phyloP scores from a whole-genome alignment of 2,113 vertebrate genomes.

The Protomyctophum bolini region DNA sequence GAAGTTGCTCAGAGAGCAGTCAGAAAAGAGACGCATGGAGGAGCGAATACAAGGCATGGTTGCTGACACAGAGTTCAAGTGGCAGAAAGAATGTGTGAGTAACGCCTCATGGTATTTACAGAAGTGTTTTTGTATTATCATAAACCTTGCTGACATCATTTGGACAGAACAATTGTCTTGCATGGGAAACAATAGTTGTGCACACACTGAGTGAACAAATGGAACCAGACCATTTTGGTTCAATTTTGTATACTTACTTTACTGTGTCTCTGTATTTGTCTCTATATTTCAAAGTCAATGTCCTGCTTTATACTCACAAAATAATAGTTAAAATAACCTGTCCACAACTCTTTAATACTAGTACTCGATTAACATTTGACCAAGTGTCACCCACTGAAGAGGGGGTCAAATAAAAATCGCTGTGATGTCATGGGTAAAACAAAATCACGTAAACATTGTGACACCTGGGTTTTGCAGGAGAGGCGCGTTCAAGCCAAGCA shows the following conservation, averaged over 20 bases:
- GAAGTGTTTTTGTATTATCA: background rate
- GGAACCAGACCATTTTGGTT: no score
- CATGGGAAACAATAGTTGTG: no score
- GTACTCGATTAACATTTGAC: background rate
- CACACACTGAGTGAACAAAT: no score
- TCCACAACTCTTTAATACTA: background rate
- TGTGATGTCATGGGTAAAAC: background rate
- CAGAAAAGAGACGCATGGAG: conserved; percentile 89
- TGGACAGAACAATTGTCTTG: background rate
- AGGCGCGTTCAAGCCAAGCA: conserved; percentile 93
- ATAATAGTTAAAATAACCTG: no score
- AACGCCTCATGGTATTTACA: no score
- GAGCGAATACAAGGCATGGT: conserved; percentile 89
- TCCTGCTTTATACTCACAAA: no score
- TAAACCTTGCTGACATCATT: background rate
- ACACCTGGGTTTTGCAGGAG: conserved; percentile 74
- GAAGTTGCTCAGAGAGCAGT: conserved; percentile 85
- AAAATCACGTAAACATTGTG: no score
- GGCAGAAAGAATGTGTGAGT: conserved; percentile 98
- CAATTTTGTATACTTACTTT: no score
- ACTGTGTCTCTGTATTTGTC: no score
- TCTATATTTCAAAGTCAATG: no score
- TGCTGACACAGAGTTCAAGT: conserved; percentile 87
- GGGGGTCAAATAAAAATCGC: no score
- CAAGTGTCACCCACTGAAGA: no score